These are phyloP conservation scores for Percina caprodes DNA, from an alignment of 2,113 vertebrate genomes.

Conservation along the genomic window DNA sequence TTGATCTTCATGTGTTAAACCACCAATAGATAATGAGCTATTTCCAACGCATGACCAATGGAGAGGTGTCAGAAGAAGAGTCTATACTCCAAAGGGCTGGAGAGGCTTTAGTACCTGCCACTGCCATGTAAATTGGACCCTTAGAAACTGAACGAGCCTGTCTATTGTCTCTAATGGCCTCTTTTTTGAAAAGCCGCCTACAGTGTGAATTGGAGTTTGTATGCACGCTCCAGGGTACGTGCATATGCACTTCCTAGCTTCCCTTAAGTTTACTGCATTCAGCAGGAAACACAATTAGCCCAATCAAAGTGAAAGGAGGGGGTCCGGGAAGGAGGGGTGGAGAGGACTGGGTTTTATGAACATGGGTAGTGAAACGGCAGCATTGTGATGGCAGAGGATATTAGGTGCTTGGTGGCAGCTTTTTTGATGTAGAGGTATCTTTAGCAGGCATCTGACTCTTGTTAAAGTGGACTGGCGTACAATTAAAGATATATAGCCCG, in stretches of 20 bases:
- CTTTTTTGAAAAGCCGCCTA: constrained; percentile 73
- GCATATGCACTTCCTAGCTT: constrained; percentile 68
- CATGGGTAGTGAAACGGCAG: constrained; percentile 77
- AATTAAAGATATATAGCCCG: constrained; percentile 80
- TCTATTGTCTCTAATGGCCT: constrained; percentile 81
- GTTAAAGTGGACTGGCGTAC: constrained; percentile 75
- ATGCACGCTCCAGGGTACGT: constrained; percentile 66
- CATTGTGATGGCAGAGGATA: constrained; percentile 80
- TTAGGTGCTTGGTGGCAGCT: constrained; percentile 73
- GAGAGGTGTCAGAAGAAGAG: constrained; percentile 54
- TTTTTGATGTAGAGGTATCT: constrained; percentile 79
- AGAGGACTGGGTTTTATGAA: constrained; percentile 73
- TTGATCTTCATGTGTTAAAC: constrained; percentile 15
- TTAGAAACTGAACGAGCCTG: constrained; percentile 80
- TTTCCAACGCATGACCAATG: constrained; percentile 40
- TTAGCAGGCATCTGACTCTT: constrained; percentile 72
- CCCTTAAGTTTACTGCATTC: constrained; percentile 78
- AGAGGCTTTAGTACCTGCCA: constrained; percentile 74
- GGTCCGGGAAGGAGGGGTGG: background rate
- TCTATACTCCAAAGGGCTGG: constrained; percentile 51
- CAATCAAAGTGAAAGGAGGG: constrained; percentile 80
- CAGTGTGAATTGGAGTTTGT: constrained; percentile 73
- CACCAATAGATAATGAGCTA: constrained; percentile 27
- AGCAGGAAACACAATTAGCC: constrained; percentile 83
- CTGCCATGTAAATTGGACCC: constrained; percentile 76